Percentiles rank a stretch among this genome's conserved stretches.
Evolutionary conservation across 2,113 vertebrate genomes (phyloP).

Genomic region (Gnathonemus echidnorhynchus): DNA sequence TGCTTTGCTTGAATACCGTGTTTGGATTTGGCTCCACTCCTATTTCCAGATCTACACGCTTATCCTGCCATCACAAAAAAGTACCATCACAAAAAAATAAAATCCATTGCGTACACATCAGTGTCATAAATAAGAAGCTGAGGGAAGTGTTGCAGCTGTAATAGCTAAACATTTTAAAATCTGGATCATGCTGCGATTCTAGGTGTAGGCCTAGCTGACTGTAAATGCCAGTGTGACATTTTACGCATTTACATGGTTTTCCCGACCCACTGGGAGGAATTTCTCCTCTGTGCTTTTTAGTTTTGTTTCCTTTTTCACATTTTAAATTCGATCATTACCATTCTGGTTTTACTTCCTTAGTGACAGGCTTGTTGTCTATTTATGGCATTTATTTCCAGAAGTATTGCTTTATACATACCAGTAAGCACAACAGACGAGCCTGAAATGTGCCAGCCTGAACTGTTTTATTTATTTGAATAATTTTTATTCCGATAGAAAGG

Average conservation of each 20-base stretch:
- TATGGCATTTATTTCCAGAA: background rate
- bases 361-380: background rate
- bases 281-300: background rate
- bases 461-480: background rate
- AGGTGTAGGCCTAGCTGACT: background rate
- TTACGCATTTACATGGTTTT: background rate
- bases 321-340: background rate
- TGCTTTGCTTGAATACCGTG: background rate
- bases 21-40: background rate
- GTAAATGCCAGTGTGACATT: background rate
- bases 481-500: background rate
- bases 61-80: background rate
- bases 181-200: background rate
- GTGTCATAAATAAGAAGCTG: background rate
- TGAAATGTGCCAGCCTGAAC: background rate
- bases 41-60: background rate
- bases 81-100: background rate
- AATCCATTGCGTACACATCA: background rate
- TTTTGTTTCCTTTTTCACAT: background rate
- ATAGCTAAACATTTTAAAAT: background rate
- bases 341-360: conserved; percentile 3
- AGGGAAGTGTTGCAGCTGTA: background rate
- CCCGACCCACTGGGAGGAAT: background rate
- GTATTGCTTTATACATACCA: background rate
- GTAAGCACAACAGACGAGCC: background rate